Conservation (phyloP, 2,797 vertebrate species). For the Paramormyrops hopkinsi region DNA sequence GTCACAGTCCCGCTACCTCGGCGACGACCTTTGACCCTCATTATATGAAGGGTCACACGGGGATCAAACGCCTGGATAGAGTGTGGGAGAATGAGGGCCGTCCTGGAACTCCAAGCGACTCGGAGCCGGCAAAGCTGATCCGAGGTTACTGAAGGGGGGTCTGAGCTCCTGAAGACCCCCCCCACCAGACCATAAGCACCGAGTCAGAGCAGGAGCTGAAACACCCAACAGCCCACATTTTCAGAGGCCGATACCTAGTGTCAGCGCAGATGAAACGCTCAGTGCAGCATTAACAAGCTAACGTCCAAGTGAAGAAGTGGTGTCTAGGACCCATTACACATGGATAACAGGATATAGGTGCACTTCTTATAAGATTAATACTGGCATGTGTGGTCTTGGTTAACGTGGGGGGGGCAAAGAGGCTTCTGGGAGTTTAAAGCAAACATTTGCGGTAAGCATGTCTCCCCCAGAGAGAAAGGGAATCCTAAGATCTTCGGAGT, state of each 20-base stretch:
- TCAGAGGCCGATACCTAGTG: neutral
- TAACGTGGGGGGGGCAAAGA: neutral
- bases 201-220: neutral
- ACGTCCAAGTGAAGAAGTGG: neutral
- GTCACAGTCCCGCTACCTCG: neutral
- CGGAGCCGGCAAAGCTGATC: neutral
- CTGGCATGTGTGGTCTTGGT: neutral
- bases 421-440: neutral
- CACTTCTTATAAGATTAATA: neutral
- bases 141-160: neutral
- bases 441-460: neutral
- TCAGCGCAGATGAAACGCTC: neutral
- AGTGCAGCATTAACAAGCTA: neutral
- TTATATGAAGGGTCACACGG: neutral
- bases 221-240: neutral
- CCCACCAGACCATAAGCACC: neutral
- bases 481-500: neutral
- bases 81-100: neutral
- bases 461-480: neutral
- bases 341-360: neutral
- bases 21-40: neutral
- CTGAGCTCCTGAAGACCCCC: neutral
- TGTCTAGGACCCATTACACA: neutral
- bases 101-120: neutral
- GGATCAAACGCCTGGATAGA: neutral